These are phyloP conservation scores for Drosophila tani DNA, from an alignment of 1,140 invertebrate species.

Conservation along the genomic window DNA sequence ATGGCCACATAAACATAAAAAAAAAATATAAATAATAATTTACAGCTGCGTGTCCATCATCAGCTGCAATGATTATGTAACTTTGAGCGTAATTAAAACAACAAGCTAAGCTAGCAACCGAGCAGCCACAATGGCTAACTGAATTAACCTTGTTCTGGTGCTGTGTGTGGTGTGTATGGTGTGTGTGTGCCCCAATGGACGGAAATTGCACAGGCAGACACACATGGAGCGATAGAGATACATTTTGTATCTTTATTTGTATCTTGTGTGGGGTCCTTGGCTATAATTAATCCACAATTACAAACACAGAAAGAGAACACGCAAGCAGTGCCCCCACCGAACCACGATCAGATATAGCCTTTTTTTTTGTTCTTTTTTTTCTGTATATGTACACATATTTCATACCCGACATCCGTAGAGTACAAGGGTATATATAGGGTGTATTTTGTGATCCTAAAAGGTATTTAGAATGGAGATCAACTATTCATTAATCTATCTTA, in stretches of 20 bases:
- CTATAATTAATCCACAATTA: slow-evolving; percentile 81
- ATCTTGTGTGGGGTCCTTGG: slow-evolving; percentile 76
- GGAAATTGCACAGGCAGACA: slow-evolving; percentile 66
- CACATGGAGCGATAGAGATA: slow-evolving; percentile 61
- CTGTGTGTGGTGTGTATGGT: not conserved
- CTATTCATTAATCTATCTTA: too few relatives aligned
- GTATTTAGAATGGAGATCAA: not conserved
- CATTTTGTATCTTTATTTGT: slow-evolving; percentile 80
- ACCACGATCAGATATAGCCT: slow-evolving; percentile 57
- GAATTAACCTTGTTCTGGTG: slow-evolving; percentile 75
- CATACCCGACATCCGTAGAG: not conserved
- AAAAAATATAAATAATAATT: slow-evolving; percentile 1
- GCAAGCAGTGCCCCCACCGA: slow-evolving; percentile 47
- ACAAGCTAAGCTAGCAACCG: slow-evolving; percentile 27
- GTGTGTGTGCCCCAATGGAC: slow-evolving; percentile 51
- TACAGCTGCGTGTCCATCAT: slow-evolving; percentile 60
- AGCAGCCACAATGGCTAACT: slow-evolving; percentile 68
- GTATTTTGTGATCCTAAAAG: not conserved
- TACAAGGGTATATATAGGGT: not conserved
- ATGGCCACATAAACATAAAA: slow-evolving; percentile 3
- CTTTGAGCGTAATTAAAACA: slow-evolving; percentile 72
- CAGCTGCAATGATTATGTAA: slow-evolving; percentile 73
- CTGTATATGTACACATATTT: not conserved
- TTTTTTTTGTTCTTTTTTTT: slow-evolving; percentile 6
- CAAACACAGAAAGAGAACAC: slow-evolving; percentile 59